Percentiles rank a stretch among this genome's conserved stretches.
These are phyloP conservation scores for Rhabditoides inermis DNA, from an alignment of 2,888 invertebrate species.

Conservation along the genomic window DNA sequence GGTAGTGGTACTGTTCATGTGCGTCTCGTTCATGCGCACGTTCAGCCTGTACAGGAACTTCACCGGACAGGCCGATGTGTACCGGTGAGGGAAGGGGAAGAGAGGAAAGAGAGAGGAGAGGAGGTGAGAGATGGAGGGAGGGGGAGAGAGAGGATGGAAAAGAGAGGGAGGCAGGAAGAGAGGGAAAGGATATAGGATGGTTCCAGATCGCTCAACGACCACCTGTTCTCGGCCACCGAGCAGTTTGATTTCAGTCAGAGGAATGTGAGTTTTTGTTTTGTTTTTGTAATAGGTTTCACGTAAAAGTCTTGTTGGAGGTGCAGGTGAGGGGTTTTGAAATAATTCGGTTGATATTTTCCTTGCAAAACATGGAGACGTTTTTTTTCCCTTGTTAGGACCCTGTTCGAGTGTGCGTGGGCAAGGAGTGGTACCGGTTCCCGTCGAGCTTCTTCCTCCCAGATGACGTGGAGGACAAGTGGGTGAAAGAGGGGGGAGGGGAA, in stretches of 20 bases:
- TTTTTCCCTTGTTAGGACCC: conserved; percentile 25
- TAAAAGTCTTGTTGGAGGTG: conserved; percentile 15
- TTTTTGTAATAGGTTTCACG: conserved; percentile 1
- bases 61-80: conserved; percentile 79
- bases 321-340: conserved; percentile 7
- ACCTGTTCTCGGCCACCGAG: conserved; percentile 3
- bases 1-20: conserved; percentile 20
- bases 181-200: neutral
- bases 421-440: conserved; percentile 95
- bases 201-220: conserved; percentile 9
- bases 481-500: neutral
- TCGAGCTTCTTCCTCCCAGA: conserved; percentile 82
- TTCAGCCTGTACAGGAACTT: conserved; percentile 58
- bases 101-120: neutral
- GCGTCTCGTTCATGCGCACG: conserved; percentile 23
- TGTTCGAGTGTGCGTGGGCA: conserved; percentile 77
- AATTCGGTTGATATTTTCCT: conserved; percentile 3
- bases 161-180: too few relatives aligned
- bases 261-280: conserved; percentile 7
- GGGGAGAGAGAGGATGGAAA: too few relatives aligned
- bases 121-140: too few relatives aligned
- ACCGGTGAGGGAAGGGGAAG: conserved; percentile 50
- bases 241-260: conserved; percentile 12
- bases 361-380: too few relatives aligned
- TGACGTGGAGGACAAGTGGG: conserved; percentile 10